A percentile compares a stretch with the other conserved stretches of the same genome.
Evolutionary conservation across 2,888 invertebrate species (phyloP).

Genomic region (Trichogramma dendrolimi): DNA sequence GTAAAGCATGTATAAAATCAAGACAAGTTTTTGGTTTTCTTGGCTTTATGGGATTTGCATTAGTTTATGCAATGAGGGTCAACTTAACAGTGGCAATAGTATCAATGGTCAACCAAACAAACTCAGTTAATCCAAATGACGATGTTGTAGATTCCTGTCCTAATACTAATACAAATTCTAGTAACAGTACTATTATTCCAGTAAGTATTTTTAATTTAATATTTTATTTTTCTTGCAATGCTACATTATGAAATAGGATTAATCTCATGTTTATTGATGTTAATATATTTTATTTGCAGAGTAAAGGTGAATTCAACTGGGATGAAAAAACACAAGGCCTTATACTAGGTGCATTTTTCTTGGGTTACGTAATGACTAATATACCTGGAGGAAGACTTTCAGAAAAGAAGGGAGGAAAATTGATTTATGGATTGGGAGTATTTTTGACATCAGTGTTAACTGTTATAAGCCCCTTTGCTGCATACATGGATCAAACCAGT

Average conservation of each 20-base stretch:
- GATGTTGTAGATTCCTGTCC: constrained; percentile 67
- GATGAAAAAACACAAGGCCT: constrained; percentile 74
- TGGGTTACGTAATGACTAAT: constrained; percentile 79
- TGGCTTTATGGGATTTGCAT: constrained; percentile 83
- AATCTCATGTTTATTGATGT: no score
- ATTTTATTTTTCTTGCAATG: not conserved
- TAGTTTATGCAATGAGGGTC: constrained; percentile 86
- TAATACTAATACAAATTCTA: constrained; percentile 45
- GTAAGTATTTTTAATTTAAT: constrained; percentile 31
- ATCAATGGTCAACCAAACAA: constrained; percentile 83
- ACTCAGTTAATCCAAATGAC: constrained; percentile 57
- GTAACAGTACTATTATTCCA: constrained; percentile 44
- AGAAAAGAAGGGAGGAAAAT: constrained; percentile 82
- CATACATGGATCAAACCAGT: constrained; percentile 50
- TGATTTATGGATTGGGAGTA: constrained; percentile 77
- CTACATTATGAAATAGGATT: not conserved
- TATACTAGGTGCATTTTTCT: constrained; percentile 78
- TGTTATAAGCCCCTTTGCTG: constrained; percentile 77
- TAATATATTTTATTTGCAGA: constrained; percentile 49
- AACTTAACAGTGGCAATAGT: constrained; percentile 92
- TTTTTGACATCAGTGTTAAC: constrained; percentile 79
- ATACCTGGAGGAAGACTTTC: constrained; percentile 80
- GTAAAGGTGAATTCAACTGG: constrained; percentile 73
- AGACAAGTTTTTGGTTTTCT: constrained; percentile 76
- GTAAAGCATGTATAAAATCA: constrained; percentile 63